Evolutionary conservation across 2,888 invertebrate genomes (phyloP).

Genomic region (Anarsia innoxiella): DNA sequence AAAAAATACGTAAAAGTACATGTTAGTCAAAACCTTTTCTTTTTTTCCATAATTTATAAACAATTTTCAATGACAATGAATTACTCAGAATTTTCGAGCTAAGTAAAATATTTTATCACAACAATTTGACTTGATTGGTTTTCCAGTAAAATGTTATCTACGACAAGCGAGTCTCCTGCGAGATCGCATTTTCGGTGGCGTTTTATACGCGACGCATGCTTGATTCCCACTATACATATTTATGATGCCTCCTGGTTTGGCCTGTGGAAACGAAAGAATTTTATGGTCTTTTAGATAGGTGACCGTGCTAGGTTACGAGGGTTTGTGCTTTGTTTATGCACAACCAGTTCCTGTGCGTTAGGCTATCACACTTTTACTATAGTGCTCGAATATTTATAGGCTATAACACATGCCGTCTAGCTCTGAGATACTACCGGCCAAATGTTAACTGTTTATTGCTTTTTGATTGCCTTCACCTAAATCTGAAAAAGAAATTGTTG

Average conservation of each 20-base stretch:
- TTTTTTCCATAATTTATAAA: too few relatives aligned
- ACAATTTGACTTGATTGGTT: too few relatives aligned
- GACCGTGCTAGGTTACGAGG: constrained; percentile 42
- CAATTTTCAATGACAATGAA: too few relatives aligned
- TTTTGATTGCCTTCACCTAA: too few relatives aligned
- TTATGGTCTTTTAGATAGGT: constrained; percentile 58
- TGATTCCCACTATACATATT: constrained; percentile 73
- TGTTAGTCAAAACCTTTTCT: too few relatives aligned
- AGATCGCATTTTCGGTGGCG: constrained; percentile 70
- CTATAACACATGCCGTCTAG: not conserved
- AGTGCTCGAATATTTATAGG: constrained; percentile 10
- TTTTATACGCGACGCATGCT: constrained; percentile 73
- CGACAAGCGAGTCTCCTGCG: constrained; percentile 45
- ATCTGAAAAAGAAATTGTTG: too few relatives aligned
- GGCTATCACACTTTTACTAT: constrained; percentile 11
- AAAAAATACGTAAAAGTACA: too few relatives aligned
- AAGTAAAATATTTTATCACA: too few relatives aligned
- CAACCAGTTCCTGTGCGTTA: constrained; percentile 9
- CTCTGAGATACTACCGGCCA: too few relatives aligned
- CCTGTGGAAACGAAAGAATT: constrained; percentile 52
- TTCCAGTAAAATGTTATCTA: not conserved
- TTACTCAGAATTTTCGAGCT: too few relatives aligned
- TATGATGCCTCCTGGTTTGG: constrained; percentile 58
- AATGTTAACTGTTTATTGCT: too few relatives aligned
- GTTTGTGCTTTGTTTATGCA: constrained; percentile 33